These are phyloP conservation scores for Bellardia bayeri DNA, from an alignment of 2,888 invertebrate genomes.

Conservation along the genomic window DNA sequence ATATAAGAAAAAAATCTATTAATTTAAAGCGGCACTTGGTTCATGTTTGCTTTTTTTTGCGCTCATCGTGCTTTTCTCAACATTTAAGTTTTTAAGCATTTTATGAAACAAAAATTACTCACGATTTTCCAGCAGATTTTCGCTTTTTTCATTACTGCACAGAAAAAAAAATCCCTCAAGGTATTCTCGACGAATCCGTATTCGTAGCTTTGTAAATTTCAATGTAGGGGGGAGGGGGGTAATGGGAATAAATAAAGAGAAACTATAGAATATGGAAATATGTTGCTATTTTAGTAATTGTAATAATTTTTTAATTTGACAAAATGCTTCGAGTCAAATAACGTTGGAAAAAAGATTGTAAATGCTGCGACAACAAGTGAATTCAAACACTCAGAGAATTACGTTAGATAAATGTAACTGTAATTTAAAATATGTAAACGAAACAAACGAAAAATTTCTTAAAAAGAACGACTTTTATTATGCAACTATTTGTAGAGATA, in stretches of 20 bases:
- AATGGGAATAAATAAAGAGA: neutral
- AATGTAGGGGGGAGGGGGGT: too few relatives aligned
- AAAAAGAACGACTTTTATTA: too few relatives aligned
- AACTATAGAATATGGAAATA: conserved; percentile 25
- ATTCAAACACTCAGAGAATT: neutral
- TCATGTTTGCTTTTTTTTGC: neutral
- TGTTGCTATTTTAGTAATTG: conserved; percentile 59
- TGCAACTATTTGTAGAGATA: too few relatives aligned
- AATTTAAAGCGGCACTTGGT: conserved; percentile 41
- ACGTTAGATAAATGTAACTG: too few relatives aligned
- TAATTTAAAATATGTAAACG: too few relatives aligned
- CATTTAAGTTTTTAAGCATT: conserved; percentile 3
- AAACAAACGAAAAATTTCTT: too few relatives aligned
- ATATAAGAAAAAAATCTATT: conserved; percentile 27
- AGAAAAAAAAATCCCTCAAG: conserved; percentile 48
- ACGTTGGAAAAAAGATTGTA: neutral
- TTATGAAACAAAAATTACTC: neutral
- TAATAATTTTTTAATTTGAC: conserved; percentile 64
- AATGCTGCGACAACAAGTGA: conserved; percentile 10
- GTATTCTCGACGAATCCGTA: conserved; percentile 9
- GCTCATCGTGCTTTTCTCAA: neutral
- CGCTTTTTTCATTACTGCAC: conserved; percentile 15
- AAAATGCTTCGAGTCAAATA: conserved; percentile 57
- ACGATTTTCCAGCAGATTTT: conserved; percentile 36
- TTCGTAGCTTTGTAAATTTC: conserved; percentile 2